A percentile compares a stretch with the other conserved stretches of the same genome.
These are phyloP conservation scores for Asbolus verrucosus DNA, from an alignment of 1,140 invertebrate species.

Conservation along the genomic window DNA sequence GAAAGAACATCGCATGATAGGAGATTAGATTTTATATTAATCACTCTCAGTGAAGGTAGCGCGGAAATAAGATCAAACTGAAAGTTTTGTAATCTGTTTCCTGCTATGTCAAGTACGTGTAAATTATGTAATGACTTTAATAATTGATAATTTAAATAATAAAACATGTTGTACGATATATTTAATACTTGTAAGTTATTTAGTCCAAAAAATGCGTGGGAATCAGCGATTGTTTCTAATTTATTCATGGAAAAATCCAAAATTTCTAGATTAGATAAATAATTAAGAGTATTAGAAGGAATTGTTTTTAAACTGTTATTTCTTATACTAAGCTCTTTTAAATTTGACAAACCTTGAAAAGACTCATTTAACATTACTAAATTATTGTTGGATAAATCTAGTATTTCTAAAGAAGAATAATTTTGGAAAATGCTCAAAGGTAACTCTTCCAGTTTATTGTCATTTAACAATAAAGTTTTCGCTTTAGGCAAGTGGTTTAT, in stretches of 20 bases:
- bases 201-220: conserved; percentile 51
- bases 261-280: conserved; percentile 48
- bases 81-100: conserved; percentile 57
- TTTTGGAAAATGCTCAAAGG: conserved; percentile 38
- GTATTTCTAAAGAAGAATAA: conserved; percentile 39
- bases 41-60: conserved; percentile 54
- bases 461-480: conserved; percentile 42
- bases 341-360: conserved; percentile 50
- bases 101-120: conserved; percentile 55
- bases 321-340: conserved; percentile 48
- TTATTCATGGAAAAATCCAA: conserved; percentile 57
- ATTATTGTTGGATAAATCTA: conserved; percentile 55
- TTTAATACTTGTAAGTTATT: conserved; percentile 58
- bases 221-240: conserved; percentile 32
- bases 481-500: conserved; percentile 42
- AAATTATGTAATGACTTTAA: conserved; percentile 56
- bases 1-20: conserved; percentile 58
- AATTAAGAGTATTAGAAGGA: conserved; percentile 45
- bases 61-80: conserved; percentile 59
- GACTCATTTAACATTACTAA: conserved; percentile 45
- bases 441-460: conserved; percentile 48
- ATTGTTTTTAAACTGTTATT: conserved; percentile 52
- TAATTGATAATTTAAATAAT: conserved; percentile 54
- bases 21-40: conserved; percentile 60
- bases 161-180: conserved; percentile 58